Percentiles rank a stretch among this genome's conserved stretches.
phyloP scores from a whole-genome alignment of 2,113 vertebrate species.

The Donacobius atricapilla region DNA sequence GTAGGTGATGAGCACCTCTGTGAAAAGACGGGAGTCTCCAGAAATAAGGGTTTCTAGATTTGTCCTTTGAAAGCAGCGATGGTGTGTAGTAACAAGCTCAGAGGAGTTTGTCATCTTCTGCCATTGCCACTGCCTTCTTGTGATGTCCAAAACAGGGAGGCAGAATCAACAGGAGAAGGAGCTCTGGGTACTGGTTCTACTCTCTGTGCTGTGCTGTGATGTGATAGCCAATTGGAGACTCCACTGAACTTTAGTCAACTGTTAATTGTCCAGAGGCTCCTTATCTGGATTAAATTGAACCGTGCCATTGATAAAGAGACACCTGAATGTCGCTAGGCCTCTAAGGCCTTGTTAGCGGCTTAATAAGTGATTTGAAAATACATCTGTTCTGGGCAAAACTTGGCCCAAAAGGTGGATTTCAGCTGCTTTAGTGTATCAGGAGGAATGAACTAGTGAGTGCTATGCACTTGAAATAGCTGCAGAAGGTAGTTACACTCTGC shows the following conservation, averaged over 20 bases:
- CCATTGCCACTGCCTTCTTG: background rate
- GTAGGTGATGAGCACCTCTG: background rate
- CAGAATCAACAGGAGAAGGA: background rate
- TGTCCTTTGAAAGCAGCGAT: background rate
- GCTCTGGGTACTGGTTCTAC: background rate
- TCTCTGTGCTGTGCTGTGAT: background rate
- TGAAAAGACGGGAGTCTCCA: background rate
- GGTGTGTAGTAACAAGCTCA: background rate
- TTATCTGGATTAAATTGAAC: slow-evolving; percentile 44
- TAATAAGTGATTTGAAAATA: slow-evolving; percentile 55
- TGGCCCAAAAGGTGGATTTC: slow-evolving; percentile 44
- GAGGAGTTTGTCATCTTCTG: background rate
- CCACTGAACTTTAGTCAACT: background rate
- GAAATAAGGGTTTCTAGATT: background rate
- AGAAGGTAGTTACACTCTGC: background rate
- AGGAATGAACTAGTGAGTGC: slow-evolving; percentile 12
- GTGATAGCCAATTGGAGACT: background rate
- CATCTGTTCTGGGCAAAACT: slow-evolving; percentile 42
- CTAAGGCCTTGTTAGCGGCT: slow-evolving; percentile 19
- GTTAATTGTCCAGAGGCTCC: slow-evolving; percentile 22
- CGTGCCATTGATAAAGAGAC: slow-evolving; percentile 32
- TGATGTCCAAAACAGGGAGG: background rate
- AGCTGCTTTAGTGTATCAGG: background rate
- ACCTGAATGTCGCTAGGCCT: slow-evolving; percentile 16
- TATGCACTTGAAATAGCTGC: background rate